Evolutionary conservation across 2,888 invertebrate genomes (phyloP).

Genomic region (Stegophylla sp.): DNA sequence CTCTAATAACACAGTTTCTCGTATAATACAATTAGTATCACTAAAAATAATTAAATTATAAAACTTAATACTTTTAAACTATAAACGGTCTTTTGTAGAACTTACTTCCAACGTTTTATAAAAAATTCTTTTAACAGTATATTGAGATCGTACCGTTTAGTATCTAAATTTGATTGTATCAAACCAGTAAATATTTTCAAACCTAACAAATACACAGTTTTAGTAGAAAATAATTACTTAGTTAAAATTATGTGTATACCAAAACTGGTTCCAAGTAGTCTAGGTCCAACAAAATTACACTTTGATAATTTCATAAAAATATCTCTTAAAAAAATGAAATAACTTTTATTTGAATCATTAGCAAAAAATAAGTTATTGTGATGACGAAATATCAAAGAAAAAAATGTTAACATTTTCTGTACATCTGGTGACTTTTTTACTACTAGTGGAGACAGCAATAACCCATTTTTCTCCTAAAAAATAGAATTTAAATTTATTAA

Average conservation of each 20-base stretch:
- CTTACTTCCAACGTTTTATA: slow-evolving; percentile 37
- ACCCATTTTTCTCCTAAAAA: slow-evolving; percentile 11
- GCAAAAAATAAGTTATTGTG: slow-evolving; percentile 24
- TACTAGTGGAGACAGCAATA: neutral
- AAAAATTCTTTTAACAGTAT: slow-evolving; percentile 19
- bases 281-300: slow-evolving; percentile 25
- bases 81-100: neutral
- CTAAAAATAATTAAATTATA: neutral
- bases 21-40: slow-evolving; percentile 10
- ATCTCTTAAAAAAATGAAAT: slow-evolving; percentile 30
- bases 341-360: neutral
- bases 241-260: neutral
- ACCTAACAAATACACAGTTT: slow-evolving; percentile 26
- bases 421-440: slow-evolving; percentile 14
- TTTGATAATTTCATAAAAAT: slow-evolving; percentile 34
- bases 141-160: neutral
- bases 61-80: neutral
- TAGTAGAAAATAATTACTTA: neutral
- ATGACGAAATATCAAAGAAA: slow-evolving; percentile 25
- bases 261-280: slow-evolving; percentile 20
- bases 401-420: slow-evolving; percentile 20
- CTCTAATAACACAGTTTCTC: slow-evolving; percentile 42
- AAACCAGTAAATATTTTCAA: slow-evolving; percentile 52
- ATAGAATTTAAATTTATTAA: neutral
- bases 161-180: slow-evolving; percentile 3